Base-by-base conservation (phyloP, 2,113 vertebrate species). In the Blennius ocellaris region DNA sequence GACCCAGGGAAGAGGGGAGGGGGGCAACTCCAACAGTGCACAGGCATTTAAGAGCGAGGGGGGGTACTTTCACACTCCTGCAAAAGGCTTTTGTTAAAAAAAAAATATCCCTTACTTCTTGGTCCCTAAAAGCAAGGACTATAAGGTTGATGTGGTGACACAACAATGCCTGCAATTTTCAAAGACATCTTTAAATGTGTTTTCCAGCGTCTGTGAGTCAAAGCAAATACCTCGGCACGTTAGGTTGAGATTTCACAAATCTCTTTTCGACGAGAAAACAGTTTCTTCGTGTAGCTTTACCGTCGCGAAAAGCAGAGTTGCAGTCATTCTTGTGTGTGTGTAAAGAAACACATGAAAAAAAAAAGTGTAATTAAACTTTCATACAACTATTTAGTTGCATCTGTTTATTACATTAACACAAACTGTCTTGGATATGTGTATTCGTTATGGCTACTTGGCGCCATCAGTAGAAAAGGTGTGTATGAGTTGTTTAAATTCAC, bases 1-100 rank as follows among this genome's bases (percentile, higher is more conserved):
- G 87, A 90, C 85, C 87, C 78, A 11, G 74, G 76, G 45, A 78
- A 76, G 72, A 36, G 63, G 74, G 71, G 70, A 66, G 77, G 86
- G 21, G 82, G 69, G 67, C 8, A 8, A 74, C 73, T 84, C 78
- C 86, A 80, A 86, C 81, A 85, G 88, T 86, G 86, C 76, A 55
- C 69, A 82, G 75, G 61, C 84, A 45, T 86, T 90, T 80, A 78
- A 51, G 69, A 58, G 78, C 40, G 65, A 0, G 40, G 50, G 69
- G 61, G 65, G 74, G 45, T 69, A 75, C 69, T 82, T 87, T 88
- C 68, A 84, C 76, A 77, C 80, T 73, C 76, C 36, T 83, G 49
- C 49, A 52, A 17, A 30, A 16, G 68, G 40, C 63, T 80, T 87
- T 84, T 83, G 66, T 78, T 68, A 9, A 41, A 80, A 62, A 53